These are phyloP conservation scores for Metaphire vulgaris DNA, from an alignment of 1,140 invertebrate species.

Conservation along the genomic window DNA sequence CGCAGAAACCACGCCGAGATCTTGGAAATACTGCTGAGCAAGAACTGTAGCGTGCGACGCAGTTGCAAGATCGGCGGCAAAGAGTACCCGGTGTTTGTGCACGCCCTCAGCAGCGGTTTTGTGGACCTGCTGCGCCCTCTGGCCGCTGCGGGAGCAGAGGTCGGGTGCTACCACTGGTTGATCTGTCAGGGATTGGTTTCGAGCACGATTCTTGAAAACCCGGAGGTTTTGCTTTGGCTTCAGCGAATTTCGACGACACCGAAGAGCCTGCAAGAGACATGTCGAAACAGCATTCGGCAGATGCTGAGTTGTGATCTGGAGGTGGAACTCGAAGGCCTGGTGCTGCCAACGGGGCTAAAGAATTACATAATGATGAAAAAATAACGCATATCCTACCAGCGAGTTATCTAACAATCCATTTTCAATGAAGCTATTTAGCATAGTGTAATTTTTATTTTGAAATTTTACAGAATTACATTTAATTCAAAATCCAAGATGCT, in stretches of 20 bases:
- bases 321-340: background rate
- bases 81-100: background rate
- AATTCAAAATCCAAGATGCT: too few relatives aligned
- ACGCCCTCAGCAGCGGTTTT: slow-evolving; percentile 2
- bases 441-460: too few relatives aligned
- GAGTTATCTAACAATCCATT: too few relatives aligned
- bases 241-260: background rate
- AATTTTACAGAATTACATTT: too few relatives aligned
- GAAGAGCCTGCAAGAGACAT: background rate
- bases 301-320: background rate
- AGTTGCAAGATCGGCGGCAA: background rate
- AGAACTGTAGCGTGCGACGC: slow-evolving; percentile 10
- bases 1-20: background rate
- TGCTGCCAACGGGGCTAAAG: background rate
- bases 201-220: background rate
- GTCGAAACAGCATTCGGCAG: background rate
- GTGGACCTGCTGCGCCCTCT: slow-evolving; percentile 2
- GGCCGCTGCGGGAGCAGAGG: slow-evolving; percentile 2
- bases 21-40: background rate
- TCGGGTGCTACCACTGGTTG: background rate
- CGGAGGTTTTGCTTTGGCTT: background rate
- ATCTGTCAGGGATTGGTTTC: background rate
- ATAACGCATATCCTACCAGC: too few relatives aligned
- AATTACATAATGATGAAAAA: background rate
- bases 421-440: too few relatives aligned